Base-by-base conservation (phyloP, 2,888 invertebrate species). In the Callinectes sapidus region DNA sequence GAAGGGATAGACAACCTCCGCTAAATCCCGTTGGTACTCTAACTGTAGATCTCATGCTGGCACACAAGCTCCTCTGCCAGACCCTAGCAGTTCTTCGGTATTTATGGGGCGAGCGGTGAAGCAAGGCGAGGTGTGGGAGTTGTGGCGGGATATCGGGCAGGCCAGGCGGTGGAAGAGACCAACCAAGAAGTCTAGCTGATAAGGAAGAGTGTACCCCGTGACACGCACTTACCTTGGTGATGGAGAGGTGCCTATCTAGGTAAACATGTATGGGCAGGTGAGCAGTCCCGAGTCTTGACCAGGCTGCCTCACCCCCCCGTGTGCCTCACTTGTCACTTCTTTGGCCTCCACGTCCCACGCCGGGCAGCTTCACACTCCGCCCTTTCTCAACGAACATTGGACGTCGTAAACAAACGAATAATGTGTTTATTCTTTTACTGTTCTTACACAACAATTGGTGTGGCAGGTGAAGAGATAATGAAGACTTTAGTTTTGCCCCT, bases 31-130 rank as follows among this genome's bases (percentile, higher is more conserved):
- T 28, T 23, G 71, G n/a, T 13, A 71, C 71, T 71, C 23, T 61
- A 71, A 28, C 71, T 71, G 71, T 71, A 71, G 71, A 71, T 71
- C n/a, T 71, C 71, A 71, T n/a, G 71, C 71, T 71, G 71, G 28
- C 71, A 71, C 5, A 71, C 71, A 71, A 71, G 28, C 13, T 28
- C 71, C 71, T 28, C 71, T 13, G 71, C 71, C 71, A n/a, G 71
- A 10, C 61, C 61, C 71, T 28, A 71, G 71, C 28, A 71, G 71
- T 71, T 28, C 23, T 71, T 71, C 71, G 10, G 71, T 71, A 28
- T 71, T 71, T 71, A 71, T 71, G 71, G n/a, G 71, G 71, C n/a
- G 71, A 23, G 2, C 28, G 28, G 28, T 28, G n/a, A 28, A 71
- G 28, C 10, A 71, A 71, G 28, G 71, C 5, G 13, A 71, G 28